Percentiles rank a stretch among this genome's conserved stretches.
Evolutionary conservation across 2,888 invertebrate genomes (phyloP).

Genomic region (Xylophagus ater): DNA sequence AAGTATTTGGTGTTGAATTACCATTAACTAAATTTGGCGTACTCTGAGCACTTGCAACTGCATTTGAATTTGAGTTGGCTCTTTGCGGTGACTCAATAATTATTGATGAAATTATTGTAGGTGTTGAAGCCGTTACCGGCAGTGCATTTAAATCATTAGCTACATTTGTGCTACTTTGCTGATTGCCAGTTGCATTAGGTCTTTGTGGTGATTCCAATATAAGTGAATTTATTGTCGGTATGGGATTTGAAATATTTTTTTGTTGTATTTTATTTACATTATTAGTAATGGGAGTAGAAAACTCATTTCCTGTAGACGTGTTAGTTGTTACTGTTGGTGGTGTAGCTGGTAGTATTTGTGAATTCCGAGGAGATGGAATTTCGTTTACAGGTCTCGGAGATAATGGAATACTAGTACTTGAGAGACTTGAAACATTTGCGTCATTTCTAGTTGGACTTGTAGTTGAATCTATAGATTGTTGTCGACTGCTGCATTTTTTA

Average conservation of each 20-base stretch:
- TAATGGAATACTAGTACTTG: conserved; percentile 7
- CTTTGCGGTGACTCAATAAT: conserved; percentile 16
- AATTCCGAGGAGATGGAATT: conserved; percentile 15
- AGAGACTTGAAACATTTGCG: conserved; percentile 2
- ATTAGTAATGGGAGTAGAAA: conserved; percentile 3
- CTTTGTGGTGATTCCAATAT: conserved; percentile 14
- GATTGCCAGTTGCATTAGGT: too few relatives aligned
- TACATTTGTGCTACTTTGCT: too few relatives aligned
- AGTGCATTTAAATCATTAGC: too few relatives aligned
- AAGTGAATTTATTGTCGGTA: conserved; percentile 12
- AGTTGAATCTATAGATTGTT: conserved; percentile 13
- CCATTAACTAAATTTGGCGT: conserved; percentile 11
- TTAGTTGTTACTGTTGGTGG: conserved; percentile 11
- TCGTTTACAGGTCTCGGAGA: conserved; percentile 13
- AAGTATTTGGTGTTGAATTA: conserved; percentile 4
- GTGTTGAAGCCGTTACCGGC: background rate
- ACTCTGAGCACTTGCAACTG: conserved; percentile 7
- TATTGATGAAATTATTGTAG: background rate
- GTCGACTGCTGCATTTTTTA: conserved; percentile 9
- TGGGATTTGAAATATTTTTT: conserved; percentile 12
- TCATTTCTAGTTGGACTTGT: conserved; percentile 14
- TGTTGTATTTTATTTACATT: conserved; percentile 13
- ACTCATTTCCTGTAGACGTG: conserved; percentile 4
- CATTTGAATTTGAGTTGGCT: background rate
- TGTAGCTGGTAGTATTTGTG: conserved; percentile 5